A percentile compares a stretch with the other conserved stretches of the same genome.
phyloP scores from a whole-genome alignment of 1,140 invertebrate species.

The Danaus plexippus region DNA sequence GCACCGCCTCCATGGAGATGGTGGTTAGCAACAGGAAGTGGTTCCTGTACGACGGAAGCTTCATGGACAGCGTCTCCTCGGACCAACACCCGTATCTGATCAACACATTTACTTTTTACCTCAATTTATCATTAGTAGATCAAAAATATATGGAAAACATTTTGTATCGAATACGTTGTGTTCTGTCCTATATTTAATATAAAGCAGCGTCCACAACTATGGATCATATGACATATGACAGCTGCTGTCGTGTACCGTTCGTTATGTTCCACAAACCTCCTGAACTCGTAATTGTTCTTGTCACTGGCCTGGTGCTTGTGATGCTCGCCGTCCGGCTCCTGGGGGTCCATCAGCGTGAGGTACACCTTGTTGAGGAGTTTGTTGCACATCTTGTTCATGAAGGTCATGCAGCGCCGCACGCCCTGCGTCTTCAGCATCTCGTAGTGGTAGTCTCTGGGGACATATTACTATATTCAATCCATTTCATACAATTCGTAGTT shows the following conservation, averaged over 20 bases:
- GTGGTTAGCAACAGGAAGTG: constrained; percentile 88
- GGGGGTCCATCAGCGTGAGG: constrained; percentile 76
- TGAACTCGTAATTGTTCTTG: constrained; percentile 27
- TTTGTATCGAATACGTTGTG: no score
- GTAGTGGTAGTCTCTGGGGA: constrained; percentile 83
- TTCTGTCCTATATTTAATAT: no score
- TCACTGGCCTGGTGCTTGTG: not conserved
- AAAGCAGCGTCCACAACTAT: no score
- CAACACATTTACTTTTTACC: not conserved
- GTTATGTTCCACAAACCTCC: constrained; percentile 21
- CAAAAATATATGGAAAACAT: no score
- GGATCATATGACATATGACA: no score
- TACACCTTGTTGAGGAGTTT: constrained; percentile 78
- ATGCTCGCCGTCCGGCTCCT: constrained; percentile 20
- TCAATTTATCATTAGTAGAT: no score
- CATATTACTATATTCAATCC: not conserved
- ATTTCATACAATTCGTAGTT: not conserved
- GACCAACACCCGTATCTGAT: constrained; percentile 83
- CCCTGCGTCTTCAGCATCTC: constrained; percentile 89
- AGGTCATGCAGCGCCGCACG: constrained; percentile 82
- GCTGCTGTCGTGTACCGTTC: no score
- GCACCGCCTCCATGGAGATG: constrained; percentile 88
- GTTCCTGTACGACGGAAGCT: constrained; percentile 86
- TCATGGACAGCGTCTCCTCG: constrained; percentile 80
- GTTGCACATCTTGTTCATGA: constrained; percentile 80